phyloP scores from a whole-genome alignment of 92 coral and sea anemone genomes.

The Diadumene lineata region DNA sequence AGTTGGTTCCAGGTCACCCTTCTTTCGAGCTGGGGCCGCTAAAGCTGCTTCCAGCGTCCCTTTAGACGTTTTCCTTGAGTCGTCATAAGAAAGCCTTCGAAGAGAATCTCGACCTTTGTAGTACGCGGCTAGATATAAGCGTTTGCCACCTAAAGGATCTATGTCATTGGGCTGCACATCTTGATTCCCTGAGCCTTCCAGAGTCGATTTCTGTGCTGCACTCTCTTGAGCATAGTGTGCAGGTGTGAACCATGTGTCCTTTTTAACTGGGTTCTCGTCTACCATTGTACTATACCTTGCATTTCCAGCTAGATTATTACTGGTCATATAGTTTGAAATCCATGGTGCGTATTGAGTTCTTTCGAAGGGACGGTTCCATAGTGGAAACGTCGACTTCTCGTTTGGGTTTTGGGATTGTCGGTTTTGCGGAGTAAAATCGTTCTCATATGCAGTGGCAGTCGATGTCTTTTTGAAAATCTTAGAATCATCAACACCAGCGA shows the following conservation, averaged over 20 bases:
- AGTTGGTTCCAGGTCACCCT: not conserved
- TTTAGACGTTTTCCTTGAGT: not conserved
- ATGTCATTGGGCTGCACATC: not conserved
- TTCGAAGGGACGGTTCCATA: slow-evolving; percentile 24
- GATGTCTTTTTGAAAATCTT: slow-evolving; percentile 11
- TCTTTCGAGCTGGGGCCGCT: not conserved
- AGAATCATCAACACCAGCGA: slow-evolving; percentile 15
- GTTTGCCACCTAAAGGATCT: not conserved
- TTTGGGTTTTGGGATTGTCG: not conserved
- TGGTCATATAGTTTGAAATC: not conserved
- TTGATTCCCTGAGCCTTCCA: not conserved
- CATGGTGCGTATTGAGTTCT: slow-evolving; percentile 3
- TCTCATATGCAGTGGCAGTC: not conserved
- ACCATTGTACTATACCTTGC: not conserved
- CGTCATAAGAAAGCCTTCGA: slow-evolving; percentile 3
- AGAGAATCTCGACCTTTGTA: slow-evolving; percentile 4
- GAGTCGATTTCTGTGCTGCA: slow-evolving; percentile 9
- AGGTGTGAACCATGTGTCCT: slow-evolving; percentile 19
- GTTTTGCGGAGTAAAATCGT: slow-evolving; percentile 1
- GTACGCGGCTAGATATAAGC: not conserved
- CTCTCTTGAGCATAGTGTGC: slow-evolving; percentile 7
- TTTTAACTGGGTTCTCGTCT: slow-evolving; percentile 8
- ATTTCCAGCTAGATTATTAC: not conserved
- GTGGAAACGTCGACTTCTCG: slow-evolving; percentile 8
- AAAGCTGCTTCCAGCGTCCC: slow-evolving; percentile 10